Evolutionary conservation across 2,797 vertebrate genomes (phyloP), one percentile per base, ranked within the genome.

Genomic region (Nannoperca australis): DNA sequence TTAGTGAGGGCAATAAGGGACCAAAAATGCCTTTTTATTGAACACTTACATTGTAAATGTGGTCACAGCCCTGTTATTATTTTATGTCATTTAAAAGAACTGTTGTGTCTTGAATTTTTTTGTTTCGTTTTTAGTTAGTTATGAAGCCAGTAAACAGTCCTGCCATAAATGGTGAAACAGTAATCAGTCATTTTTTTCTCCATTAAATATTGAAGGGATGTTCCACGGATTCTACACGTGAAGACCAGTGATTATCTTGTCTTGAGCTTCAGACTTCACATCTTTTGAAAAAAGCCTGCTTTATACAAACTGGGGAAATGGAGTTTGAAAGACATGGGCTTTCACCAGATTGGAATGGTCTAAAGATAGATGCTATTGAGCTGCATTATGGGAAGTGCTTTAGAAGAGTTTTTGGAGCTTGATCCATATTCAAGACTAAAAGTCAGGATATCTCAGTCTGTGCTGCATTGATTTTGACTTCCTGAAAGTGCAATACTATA

Each of bases 1-100:
- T 38, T 54, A 70, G 54, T 58, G 27, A 62, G 64, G 65, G 54
- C 14, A 72, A 71, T 83, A 82, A 4, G 0, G 38, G 51, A 44
- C 47, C 47, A 32, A 79, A 30, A 53, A 76, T 54, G 22, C 51
- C 13, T 22, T 30, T 45, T 32, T n/a, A 51, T 44, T 5, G 14
- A 51, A 12, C 8, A 59, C 49, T 34, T 34, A 32, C 24, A 54
- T 63, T 49, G 27, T 34, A 32, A 30, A 54, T 44, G 12, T 65
- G 47, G 34, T 53, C 22, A 24, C 1, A 8, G 15, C 17, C 24
- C 7, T 60, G 44, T 68, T 58, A 38, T 15, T 20, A 14, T 17
- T 18, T 69, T 9, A 49, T 55, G 14, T 40, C 6, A 9, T 50
- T 58, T 44, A 22, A 20, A 59, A 50, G 13, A 54, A 30, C 14